phyloP scores from a whole-genome alignment of 2,888 invertebrate species.

The Agrotis ipsilon region DNA sequence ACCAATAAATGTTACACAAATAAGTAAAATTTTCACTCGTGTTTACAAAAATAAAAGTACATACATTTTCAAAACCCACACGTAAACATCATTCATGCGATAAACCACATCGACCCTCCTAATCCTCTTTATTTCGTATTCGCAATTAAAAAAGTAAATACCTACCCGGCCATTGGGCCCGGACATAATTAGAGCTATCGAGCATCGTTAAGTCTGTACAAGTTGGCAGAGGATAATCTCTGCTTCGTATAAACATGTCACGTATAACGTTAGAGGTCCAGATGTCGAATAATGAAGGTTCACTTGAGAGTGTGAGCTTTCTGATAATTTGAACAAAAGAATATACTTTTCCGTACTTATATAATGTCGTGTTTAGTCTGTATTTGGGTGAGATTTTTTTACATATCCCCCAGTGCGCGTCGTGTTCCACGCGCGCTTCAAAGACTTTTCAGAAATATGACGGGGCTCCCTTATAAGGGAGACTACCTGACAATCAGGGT shows the following conservation, averaged over 20 bases:
- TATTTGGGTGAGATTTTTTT: too few relatives aligned
- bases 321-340: too few relatives aligned
- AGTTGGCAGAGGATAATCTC: constrained; percentile 46
- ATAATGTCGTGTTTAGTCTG: too few relatives aligned
- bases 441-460: too few relatives aligned
- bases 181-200: constrained; percentile 58
- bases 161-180: constrained; percentile 28
- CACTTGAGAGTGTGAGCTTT: neutral
- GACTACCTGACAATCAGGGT: too few relatives aligned
- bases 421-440: too few relatives aligned
- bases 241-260: constrained; percentile 50
- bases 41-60: neutral
- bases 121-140: constrained; percentile 42
- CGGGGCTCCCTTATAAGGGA: too few relatives aligned
- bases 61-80: constrained; percentile 14
- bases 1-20: too few relatives aligned
- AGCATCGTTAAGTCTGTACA: constrained; percentile 41
- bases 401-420: too few relatives aligned
- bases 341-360: too few relatives aligned
- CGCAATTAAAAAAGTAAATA: constrained; percentile 59
- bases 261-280: constrained; percentile 37
- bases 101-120: constrained; percentile 48
- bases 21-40: too few relatives aligned
- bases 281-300: constrained; percentile 14
- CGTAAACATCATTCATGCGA: constrained; percentile 41